Evolutionary conservation across 2,113 vertebrate species (phyloP).

Genomic region (Sebastes schlegelii): DNA sequence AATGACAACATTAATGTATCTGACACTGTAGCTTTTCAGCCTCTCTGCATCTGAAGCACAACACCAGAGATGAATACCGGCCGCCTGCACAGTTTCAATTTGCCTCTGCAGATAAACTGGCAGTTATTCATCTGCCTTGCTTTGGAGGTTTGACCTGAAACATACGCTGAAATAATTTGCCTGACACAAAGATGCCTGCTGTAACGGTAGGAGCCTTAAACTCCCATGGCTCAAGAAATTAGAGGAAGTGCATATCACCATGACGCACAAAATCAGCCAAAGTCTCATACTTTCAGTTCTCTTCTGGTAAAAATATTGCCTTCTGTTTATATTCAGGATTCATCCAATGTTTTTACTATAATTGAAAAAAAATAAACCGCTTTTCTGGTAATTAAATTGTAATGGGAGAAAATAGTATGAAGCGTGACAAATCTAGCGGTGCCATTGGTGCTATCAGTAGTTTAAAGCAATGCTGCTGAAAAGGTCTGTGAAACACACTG

Average conservation of each 20-base stretch:
- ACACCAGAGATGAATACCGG: neutral
- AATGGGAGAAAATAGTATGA: neutral
- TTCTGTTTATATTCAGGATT: neutral
- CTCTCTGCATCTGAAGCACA: slow-evolving; percentile 13
- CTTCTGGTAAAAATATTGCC: neutral
- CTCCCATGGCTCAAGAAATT: slow-evolving; percentile 33
- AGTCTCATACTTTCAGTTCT: neutral
- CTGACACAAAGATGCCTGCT: slow-evolving; percentile 29
- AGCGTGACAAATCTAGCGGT: neutral
- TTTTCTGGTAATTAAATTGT: slow-evolving; percentile 5
- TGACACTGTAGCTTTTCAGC: neutral
- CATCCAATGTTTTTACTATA: neutral
- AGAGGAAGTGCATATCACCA: slow-evolving; percentile 13
- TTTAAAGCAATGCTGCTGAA: neutral
- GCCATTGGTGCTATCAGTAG: neutral
- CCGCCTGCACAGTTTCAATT: slow-evolving; percentile 31
- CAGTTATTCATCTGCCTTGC: slow-evolving; percentile 15
- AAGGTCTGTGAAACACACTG: slow-evolving; percentile 4
- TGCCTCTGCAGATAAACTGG: slow-evolving; percentile 42
- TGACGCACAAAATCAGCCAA: neutral
- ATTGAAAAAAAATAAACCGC: neutral
- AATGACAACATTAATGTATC: neutral
- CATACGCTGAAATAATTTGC: slow-evolving; percentile 41
- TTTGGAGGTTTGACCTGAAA: slow-evolving; percentile 40
- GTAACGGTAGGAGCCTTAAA: slow-evolving; percentile 11